Evolutionary conservation across 2,888 invertebrate species (phyloP).

Genomic region (Amiota mariae): DNA sequence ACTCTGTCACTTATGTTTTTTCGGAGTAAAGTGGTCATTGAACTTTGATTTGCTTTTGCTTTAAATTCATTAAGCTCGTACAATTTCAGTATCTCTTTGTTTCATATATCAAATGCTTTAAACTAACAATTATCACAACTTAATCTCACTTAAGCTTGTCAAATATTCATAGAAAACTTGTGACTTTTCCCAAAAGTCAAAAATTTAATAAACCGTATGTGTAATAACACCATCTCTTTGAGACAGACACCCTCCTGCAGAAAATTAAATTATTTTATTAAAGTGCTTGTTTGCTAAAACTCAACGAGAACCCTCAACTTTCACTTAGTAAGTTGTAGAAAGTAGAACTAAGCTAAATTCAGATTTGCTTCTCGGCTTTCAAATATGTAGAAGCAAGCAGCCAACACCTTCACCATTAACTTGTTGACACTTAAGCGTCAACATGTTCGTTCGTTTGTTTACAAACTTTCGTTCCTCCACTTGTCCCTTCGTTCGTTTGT

Average conservation of each 20-base stretch:
- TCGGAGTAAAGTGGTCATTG: no score
- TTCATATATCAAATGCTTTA: no score
- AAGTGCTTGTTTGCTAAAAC: background rate
- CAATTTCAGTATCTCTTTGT: no score
- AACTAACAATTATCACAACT: no score
- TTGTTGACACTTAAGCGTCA: slow-evolving; percentile 60
- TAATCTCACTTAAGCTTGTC: no score
- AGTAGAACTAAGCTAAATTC: background rate
- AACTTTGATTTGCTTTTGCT: no score
- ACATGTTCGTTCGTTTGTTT: slow-evolving; percentile 15
- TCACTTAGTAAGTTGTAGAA: background rate
- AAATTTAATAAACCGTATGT: no score
- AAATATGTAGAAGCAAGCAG: background rate
- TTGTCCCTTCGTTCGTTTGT: slow-evolving; percentile 53
- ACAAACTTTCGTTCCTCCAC: slow-evolving; percentile 32
- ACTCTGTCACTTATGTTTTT: no score
- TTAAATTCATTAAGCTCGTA: no score
- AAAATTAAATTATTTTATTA: background rate
- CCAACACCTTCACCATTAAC: slow-evolving; percentile 56
- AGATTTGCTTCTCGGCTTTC: background rate
- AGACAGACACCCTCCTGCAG: background rate
- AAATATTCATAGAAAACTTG: no score
- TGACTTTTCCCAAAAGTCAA: no score
- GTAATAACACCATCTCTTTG: no score
- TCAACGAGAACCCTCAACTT: background rate